A percentile compares a stretch with the other conserved stretches of the same genome.
These are phyloP conservation scores for Cylloceria caligata DNA, from an alignment of 2,888 invertebrate genomes.

Conservation along the genomic window DNA sequence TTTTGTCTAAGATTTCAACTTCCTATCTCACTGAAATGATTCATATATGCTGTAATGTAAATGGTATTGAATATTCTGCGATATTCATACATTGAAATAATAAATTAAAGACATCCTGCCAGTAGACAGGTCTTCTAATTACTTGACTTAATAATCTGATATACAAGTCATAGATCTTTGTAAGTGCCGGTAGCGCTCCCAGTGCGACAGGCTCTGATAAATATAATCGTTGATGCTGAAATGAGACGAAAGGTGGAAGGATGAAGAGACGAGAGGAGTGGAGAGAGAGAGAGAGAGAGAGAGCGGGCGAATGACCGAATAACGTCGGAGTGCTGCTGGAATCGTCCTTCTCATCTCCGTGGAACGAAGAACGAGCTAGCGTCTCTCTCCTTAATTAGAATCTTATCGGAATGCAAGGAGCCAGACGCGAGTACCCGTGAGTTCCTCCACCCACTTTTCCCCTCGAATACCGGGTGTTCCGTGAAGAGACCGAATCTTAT, in stretches of 20 bases:
- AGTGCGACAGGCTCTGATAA: slow-evolving; percentile 21
- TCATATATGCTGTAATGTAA: background rate
- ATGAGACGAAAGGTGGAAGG: slow-evolving; percentile 2
- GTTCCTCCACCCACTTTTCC: slow-evolving; percentile 27
- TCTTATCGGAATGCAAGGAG: slow-evolving; percentile 76
- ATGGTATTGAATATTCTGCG: background rate
- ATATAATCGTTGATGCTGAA: slow-evolving; percentile 50
- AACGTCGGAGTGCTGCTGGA: slow-evolving; percentile 45
- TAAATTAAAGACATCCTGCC: background rate
- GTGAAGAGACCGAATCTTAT: slow-evolving; percentile 28
- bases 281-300: too few relatives aligned
- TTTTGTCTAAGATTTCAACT: too few relatives aligned
- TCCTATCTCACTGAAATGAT: too few relatives aligned
- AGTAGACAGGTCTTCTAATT: background rate
- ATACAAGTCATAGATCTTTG: slow-evolving; percentile 12
- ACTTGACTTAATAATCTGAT: slow-evolving; percentile 17
- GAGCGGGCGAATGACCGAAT: slow-evolving; percentile 31
- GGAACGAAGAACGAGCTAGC: slow-evolving; percentile 58
- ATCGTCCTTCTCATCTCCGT: slow-evolving; percentile 35
- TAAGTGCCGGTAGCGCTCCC: slow-evolving; percentile 8
- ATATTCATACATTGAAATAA: background rate
- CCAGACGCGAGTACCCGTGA: slow-evolving; percentile 67
- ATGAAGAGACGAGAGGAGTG: too few relatives aligned
- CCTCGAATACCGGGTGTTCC: slow-evolving; percentile 44
- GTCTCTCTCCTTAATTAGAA: slow-evolving; percentile 80